Evolutionary conservation across 2,797 vertebrate species (phyloP), one percentile per base, ranked within the genome.

Genomic region (Myotis myotis): DNA sequence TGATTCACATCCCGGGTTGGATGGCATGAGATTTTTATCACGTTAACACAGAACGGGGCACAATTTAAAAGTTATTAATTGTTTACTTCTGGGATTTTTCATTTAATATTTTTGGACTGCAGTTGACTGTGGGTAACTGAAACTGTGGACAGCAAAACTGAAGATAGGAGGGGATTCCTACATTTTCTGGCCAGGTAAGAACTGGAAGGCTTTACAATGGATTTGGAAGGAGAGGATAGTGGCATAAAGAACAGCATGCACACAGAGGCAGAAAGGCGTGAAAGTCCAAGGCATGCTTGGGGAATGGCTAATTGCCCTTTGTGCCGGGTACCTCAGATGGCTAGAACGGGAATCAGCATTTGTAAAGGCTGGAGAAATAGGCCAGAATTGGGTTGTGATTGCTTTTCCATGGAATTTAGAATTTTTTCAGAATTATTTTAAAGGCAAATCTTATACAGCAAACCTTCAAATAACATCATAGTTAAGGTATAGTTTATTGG

Each of bases 381-480:
- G 57, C 49, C 36, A 38, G 44, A 41, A 22, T 22, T 92, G 68
- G 93, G 7, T 15, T 53, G 25, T 30, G 19, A 41, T 25, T 81
- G 49, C 41, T 80, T 66, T 87, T 53, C n/a, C 23, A 13, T 16
- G 17, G 19, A 68, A 86, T 66, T 55, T 80, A 47, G 51, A 92
- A 79, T 38, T 74, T 79, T 79, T 80, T 80, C 28, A 60, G 51
- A 76, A 62, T 85, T 33, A 91, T 85, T 94, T 84, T 36, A 80
- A 64, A 75, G 47, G 62, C 8, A 82, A 91, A 33, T 91, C 15
- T 62, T 78, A 57, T 70, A 23, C 9, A 79, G 57, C 6, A 80
- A 83, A n/a, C 36, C 23, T 93, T 93, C 25, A 41, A 89, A 83
- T 57, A 68, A 83, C 83, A 33, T 66, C 38, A 12, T 23, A 13